These are phyloP conservation scores for Apotomis turbidana DNA, from an alignment of 2,888 invertebrate species.

Conservation along the genomic window DNA sequence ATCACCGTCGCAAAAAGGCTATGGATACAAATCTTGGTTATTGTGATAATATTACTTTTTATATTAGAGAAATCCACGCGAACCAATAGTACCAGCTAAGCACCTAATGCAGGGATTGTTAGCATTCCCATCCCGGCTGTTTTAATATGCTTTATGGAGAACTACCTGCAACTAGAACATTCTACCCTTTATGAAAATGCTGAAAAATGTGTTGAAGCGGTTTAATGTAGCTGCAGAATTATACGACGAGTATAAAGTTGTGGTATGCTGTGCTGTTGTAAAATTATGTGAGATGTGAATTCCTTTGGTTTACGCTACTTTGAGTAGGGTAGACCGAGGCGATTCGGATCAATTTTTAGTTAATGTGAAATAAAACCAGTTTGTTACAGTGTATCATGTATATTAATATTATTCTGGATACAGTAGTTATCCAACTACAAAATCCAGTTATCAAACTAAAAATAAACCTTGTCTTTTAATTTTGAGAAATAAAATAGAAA, in stretches of 20 bases:
- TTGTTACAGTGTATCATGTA: too few species aligned
- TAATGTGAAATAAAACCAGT: too few species aligned
- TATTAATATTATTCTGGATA: too few species aligned
- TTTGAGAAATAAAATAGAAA: too few species aligned
- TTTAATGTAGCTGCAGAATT: constrained; percentile 9
- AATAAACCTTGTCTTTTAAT: too few species aligned
- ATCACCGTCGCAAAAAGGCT: too few species aligned
- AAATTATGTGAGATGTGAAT: background rate
- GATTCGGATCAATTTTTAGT: too few species aligned
- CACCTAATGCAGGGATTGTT: constrained; percentile 52
- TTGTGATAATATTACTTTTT: background rate
- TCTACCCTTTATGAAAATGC: constrained; percentile 29
- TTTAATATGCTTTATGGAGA: constrained; percentile 57
- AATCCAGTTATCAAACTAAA: too few species aligned
- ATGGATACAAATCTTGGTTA: too few species aligned
- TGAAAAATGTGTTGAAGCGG: constrained; percentile 19
- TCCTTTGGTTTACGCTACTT: too few species aligned
- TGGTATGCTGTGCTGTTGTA: background rate
- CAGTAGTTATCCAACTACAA: too few species aligned
- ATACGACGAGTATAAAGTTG: background rate
- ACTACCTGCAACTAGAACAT: constrained; percentile 51
- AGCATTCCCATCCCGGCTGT: constrained; percentile 51
- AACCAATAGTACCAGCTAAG: constrained; percentile 47
- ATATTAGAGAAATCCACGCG: background rate
- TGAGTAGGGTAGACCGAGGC: too few species aligned